Conservation (phyloP, 2,797 vertebrate genomes). For the Astyanax mexicanus region DNA sequence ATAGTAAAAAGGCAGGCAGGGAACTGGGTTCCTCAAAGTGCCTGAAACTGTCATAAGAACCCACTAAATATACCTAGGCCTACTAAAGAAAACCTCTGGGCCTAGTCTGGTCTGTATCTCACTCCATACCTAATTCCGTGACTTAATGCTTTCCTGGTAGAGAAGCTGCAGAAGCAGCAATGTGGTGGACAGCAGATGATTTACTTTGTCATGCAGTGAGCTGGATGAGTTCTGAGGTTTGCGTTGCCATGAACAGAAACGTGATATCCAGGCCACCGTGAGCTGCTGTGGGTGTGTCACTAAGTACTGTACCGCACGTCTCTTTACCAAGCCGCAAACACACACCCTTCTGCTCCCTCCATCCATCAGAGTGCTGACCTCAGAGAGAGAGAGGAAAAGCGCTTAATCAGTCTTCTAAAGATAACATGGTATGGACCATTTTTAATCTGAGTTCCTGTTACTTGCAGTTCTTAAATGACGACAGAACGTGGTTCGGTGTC, state of each 20-base stretch:
- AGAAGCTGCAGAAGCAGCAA: background rate
- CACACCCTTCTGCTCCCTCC: slow-evolving; percentile 52
- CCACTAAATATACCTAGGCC: background rate
- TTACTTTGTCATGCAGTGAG: slow-evolving; percentile 57
- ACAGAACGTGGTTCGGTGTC: background rate
- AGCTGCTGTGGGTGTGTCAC: slow-evolving; percentile 56
- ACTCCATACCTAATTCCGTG: background rate
- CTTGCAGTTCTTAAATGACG: slow-evolving; percentile 8
- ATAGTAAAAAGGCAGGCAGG: background rate
- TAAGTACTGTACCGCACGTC: slow-evolving; percentile 51
- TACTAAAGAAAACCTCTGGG: background rate
- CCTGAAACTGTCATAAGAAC: background rate
- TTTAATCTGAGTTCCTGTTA: slow-evolving; percentile 25
- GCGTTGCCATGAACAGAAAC: slow-evolving; percentile 55
- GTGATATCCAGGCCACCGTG: slow-evolving; percentile 56
- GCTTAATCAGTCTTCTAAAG: slow-evolving; percentile 45
- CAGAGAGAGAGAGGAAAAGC: slow-evolving; percentile 23
- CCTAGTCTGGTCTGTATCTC: background rate
- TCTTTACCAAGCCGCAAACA: slow-evolving; percentile 48
- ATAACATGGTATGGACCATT: slow-evolving; percentile 22
- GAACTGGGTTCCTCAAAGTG: background rate
- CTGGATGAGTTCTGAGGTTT: slow-evolving; percentile 43
- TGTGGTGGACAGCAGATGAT: slow-evolving; percentile 47
- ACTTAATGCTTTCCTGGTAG: slow-evolving; percentile 8
- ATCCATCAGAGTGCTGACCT: slow-evolving; percentile 16